A percentile compares a stretch with the other conserved stretches of the same genome.
Evolutionary conservation across 1,140 invertebrate genomes (phyloP).

Genomic region (Cotesia typhae): DNA sequence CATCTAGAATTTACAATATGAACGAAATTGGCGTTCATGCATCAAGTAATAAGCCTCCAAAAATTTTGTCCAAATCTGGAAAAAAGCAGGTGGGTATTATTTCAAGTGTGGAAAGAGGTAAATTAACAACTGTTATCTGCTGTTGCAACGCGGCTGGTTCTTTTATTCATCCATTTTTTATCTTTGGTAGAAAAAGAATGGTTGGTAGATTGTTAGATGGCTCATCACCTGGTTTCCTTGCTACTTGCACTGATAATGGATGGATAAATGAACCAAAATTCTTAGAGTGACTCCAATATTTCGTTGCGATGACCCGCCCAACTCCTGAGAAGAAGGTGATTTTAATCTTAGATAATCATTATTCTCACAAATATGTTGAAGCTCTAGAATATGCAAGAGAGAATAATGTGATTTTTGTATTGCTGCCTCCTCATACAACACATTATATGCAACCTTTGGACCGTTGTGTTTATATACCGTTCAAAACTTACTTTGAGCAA

Average conservation of each 20-base stretch:
- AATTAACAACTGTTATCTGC: slow-evolving; percentile 42
- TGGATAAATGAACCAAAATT: slow-evolving; percentile 44
- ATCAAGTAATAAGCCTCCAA: slow-evolving; percentile 37
- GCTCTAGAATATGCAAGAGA: slow-evolving; percentile 45
- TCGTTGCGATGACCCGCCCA: slow-evolving; percentile 41
- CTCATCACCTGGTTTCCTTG: slow-evolving; percentile 38
- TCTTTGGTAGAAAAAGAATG: slow-evolving; percentile 45
- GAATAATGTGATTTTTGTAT: slow-evolving; percentile 49
- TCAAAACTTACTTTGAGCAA: slow-evolving; percentile 51
- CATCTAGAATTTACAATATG: slow-evolving; percentile 18
- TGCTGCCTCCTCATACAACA: slow-evolving; percentile 44
- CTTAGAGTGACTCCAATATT: slow-evolving; percentile 40
- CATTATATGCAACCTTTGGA: slow-evolving; percentile 56
- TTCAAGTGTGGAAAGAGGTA: slow-evolving; percentile 47
- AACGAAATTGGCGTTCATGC: background rate
- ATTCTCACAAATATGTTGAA: slow-evolving; percentile 41
- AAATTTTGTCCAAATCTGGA: slow-evolving; percentile 51
- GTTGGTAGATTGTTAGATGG: slow-evolving; percentile 41
- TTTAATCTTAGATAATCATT: slow-evolving; percentile 48
- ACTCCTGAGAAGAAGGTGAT: slow-evolving; percentile 45
- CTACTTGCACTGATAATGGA: slow-evolving; percentile 39
- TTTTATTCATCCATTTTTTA: slow-evolving; percentile 47
- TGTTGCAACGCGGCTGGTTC: slow-evolving; percentile 43
- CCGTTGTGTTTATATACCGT: slow-evolving; percentile 48
- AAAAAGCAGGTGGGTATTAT: slow-evolving; percentile 47